phyloP scores from a whole-genome alignment of 1,140 invertebrate genomes.

The Pseudomyrmex cubaensis region DNA sequence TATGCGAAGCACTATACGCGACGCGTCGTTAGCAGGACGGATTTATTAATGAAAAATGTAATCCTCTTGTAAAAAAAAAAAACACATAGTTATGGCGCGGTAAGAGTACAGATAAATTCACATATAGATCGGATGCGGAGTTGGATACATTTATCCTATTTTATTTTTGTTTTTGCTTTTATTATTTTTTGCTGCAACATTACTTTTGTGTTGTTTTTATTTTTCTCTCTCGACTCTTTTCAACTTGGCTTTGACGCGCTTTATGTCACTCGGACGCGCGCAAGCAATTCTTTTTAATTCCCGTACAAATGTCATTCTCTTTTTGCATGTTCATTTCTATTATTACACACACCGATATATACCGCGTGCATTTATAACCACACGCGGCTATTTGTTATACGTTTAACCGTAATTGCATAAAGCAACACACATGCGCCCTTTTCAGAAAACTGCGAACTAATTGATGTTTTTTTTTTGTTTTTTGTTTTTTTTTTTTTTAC shows the following conservation, averaged over 20 bases:
- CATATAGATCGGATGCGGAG: background rate
- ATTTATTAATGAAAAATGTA: slow-evolving; percentile 35
- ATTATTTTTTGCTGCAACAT: slow-evolving; percentile 1
- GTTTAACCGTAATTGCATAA: slow-evolving; percentile 13
- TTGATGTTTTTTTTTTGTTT: slow-evolving; percentile 6
- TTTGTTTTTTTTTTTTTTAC: slow-evolving; percentile 15
- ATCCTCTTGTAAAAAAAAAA: slow-evolving; percentile 21
- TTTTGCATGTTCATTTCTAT: background rate
- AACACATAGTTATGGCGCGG: background rate
- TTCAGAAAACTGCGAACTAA: slow-evolving; percentile 2
- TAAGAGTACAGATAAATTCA: slow-evolving; percentile 12
- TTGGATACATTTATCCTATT: background rate
- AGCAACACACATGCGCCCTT: background rate
- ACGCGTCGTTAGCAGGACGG: background rate
- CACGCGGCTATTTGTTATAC: background rate
- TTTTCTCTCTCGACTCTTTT: background rate
- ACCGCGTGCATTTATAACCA: too few species aligned
- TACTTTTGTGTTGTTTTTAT: background rate
- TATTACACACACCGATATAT: background rate
- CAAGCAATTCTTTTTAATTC: slow-evolving; percentile 15
- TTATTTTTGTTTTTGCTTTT: background rate
- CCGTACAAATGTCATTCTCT: background rate
- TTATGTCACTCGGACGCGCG: background rate
- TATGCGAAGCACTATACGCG: background rate
- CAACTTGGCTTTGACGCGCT: background rate